Conservation (phyloP, 1,140 invertebrate species). For the Apis dorsata region DNA sequence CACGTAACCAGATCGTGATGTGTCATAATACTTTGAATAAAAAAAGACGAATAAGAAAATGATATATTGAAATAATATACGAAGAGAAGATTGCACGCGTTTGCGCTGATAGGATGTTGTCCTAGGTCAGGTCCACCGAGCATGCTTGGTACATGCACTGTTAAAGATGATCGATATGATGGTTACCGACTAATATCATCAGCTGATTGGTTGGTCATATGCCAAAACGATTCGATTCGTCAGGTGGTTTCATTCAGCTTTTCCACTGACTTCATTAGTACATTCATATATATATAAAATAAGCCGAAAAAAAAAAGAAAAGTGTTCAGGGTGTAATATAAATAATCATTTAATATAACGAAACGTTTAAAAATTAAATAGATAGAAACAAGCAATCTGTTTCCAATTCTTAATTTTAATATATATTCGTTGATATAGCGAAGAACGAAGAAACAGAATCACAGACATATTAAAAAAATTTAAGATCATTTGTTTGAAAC, state of each 20-base stretch:
- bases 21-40: not conserved
- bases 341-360: not conserved
- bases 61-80: not conserved
- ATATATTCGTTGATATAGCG: not conserved
- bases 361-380: not conserved
- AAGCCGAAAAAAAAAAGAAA: too few relatives aligned
- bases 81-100: not conserved
- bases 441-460: not conserved
- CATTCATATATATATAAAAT: not conserved
- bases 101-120: conserved; percentile 28
- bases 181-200: conserved; percentile 23
- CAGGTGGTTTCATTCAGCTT: conserved; percentile 59
- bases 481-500: too few relatives aligned
- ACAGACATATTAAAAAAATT: not conserved
- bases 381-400: not conserved
- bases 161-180: conserved; percentile 39
- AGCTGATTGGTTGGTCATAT: conserved; percentile 49
- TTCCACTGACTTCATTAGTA: not conserved
- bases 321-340: not conserved
- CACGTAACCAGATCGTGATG: not conserved
- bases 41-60: not conserved
- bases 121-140: conserved; percentile 38
- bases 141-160: conserved; percentile 16
- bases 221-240: conserved; percentile 38
- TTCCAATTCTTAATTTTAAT: not conserved